A percentile compares a stretch with the other conserved stretches of the same genome.
phyloP scores from a whole-genome alignment of 2,888 invertebrate genomes.

The Caenorhabditis becei region DNA sequence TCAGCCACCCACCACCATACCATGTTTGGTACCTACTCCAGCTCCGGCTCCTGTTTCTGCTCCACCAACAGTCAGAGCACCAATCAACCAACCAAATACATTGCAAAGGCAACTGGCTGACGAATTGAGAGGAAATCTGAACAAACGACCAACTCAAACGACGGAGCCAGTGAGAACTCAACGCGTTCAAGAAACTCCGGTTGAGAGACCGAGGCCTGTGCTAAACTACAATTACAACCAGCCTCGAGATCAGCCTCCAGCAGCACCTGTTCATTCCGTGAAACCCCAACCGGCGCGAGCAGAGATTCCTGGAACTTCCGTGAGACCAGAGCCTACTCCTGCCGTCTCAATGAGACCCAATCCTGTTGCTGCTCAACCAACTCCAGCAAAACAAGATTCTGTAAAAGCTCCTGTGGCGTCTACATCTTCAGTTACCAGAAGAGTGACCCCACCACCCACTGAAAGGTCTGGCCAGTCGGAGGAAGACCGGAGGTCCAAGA shows the following conservation, averaged over 20 bases:
- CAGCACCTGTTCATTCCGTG: no score
- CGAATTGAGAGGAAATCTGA: slow-evolving; percentile 42
- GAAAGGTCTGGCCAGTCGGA: slow-evolving; percentile 34
- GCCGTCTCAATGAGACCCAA: slow-evolving; percentile 1
- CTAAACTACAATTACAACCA: no score
- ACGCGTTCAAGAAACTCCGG: neutral
- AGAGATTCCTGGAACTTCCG: no score
- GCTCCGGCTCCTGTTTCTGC: slow-evolving; percentile 24
- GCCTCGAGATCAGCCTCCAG: no score
- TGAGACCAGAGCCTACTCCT: no score
- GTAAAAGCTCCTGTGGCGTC: slow-evolving; percentile 6
- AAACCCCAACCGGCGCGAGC: no score
- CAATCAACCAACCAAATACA: slow-evolving; percentile 18
- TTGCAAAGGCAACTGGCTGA: slow-evolving; percentile 39
- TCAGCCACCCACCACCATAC: slow-evolving; percentile 26
- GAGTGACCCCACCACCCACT: neutral
- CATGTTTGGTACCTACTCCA: slow-evolving; percentile 56
- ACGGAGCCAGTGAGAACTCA: neutral
- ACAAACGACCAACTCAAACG: slow-evolving; percentile 7
- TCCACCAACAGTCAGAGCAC: no score
- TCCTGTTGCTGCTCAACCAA: neutral
- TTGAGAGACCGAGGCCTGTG: no score
- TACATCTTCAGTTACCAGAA: slow-evolving; percentile 15
- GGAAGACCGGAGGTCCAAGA: slow-evolving; percentile 59
- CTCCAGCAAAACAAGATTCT: no score